phyloP scores from a whole-genome alignment of 2,797 vertebrate genomes.

The Petrocephalus schoutedeni region DNA sequence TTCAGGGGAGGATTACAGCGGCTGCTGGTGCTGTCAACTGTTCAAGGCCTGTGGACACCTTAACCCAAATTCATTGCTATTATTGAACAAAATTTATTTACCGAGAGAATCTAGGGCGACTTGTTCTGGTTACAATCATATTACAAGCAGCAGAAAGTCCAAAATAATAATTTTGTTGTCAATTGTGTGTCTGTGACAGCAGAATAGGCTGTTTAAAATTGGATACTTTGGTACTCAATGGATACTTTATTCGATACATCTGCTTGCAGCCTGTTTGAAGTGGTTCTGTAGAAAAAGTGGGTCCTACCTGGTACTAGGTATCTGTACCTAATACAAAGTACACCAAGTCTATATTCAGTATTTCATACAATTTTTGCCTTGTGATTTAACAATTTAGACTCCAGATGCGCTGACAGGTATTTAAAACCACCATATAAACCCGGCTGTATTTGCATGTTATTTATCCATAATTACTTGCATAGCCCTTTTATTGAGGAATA shows the following conservation, averaged over 20 bases:
- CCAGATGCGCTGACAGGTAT: background rate
- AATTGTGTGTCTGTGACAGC: background rate
- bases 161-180: background rate
- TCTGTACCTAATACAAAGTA: background rate
- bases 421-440: background rate
- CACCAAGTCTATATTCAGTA: background rate
- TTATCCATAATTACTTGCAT: background rate
- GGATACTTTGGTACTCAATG: background rate
- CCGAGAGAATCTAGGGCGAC: background rate
- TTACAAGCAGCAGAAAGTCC: background rate
- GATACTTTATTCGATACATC: background rate
- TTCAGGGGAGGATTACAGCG: constrained; percentile 15
- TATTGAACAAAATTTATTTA: constrained; percentile 9
- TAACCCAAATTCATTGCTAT: constrained; percentile 8
- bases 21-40: constrained; percentile 13
- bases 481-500: background rate
- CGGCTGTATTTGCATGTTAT: background rate
- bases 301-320: background rate
- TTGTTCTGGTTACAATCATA: background rate
- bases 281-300: background rate
- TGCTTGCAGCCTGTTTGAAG: background rate
- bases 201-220: background rate
- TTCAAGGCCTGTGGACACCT: constrained; percentile 18
- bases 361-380: background rate
- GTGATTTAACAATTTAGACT: background rate